Evolutionary conservation across 2,113 vertebrate species (phyloP).

Genomic region (Chascanopsetta lugubris): DNA sequence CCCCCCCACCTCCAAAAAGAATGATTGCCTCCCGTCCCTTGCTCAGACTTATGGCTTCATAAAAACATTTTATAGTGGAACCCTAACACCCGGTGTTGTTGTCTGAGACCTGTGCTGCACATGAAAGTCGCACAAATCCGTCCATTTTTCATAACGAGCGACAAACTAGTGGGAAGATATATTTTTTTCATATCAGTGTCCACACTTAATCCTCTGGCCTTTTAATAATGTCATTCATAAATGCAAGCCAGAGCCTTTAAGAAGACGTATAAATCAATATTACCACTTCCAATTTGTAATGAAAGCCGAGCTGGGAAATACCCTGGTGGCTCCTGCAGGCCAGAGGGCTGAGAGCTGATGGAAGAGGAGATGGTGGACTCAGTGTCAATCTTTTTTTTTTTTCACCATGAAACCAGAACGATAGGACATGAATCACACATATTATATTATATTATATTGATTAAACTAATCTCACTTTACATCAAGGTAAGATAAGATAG

Average conservation of each 20-base stretch:
- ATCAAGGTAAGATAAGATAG: no score
- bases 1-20: constrained; percentile 60
- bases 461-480: no score
- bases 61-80: constrained; percentile 70
- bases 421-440: not conserved
- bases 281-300: constrained; percentile 36
- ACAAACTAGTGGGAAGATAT: constrained; percentile 24
- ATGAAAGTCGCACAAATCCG: constrained; percentile 17
- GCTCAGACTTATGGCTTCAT: constrained; percentile 73
- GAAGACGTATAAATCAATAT: constrained; percentile 54
- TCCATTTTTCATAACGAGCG: constrained; percentile 35
- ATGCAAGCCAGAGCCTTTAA: constrained; percentile 24
- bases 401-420: constrained; percentile 12
- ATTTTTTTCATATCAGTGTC: constrained; percentile 24
- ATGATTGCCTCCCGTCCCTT: constrained; percentile 61
- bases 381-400: constrained; percentile 10
- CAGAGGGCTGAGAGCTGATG: constrained; percentile 39
- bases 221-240: constrained; percentile 52
- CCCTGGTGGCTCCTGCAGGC: constrained; percentile 16
- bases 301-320: constrained; percentile 36
- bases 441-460: no score
- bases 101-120: constrained; percentile 29
- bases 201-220: constrained; percentile 8
- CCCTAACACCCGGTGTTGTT: constrained; percentile 55
- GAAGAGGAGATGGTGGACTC: constrained; percentile 38